These are phyloP conservation scores for Sebastes taczanowskii DNA, from an alignment of 2,797 vertebrate genomes.

Conservation along the genomic window DNA sequence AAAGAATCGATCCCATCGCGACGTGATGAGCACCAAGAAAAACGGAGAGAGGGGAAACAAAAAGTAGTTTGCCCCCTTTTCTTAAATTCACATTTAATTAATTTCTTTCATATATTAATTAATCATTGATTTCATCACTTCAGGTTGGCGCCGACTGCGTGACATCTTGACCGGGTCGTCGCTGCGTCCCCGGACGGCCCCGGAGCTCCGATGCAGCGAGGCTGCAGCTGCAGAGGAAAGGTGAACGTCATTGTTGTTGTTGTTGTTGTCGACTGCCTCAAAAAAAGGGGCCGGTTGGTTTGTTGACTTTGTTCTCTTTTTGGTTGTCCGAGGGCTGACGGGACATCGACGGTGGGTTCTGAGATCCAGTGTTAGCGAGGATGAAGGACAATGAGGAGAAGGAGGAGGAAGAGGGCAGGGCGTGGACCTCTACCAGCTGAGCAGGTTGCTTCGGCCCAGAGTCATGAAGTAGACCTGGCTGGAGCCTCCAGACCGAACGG, in stretches of 20 bases:
- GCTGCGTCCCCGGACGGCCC: slow-evolving; percentile 24
- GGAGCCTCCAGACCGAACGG: slow-evolving; percentile 90
- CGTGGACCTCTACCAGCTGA: slow-evolving; percentile 89
- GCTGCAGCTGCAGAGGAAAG: slow-evolving; percentile 13
- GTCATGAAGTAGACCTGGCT: slow-evolving; percentile 98
- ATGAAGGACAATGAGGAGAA: slow-evolving; percentile 58
- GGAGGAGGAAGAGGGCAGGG: slow-evolving; percentile 66
- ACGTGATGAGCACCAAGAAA: slow-evolving; percentile 84
- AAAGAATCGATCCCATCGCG: slow-evolving; percentile 75
- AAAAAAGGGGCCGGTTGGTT: slow-evolving; percentile 1
- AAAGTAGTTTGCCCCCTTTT: slow-evolving; percentile 39
- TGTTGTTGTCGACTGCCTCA: slow-evolving; percentile 2
- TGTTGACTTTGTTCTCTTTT: slow-evolving; percentile 34
- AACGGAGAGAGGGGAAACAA: slow-evolving; percentile 71
- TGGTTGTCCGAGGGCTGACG: slow-evolving; percentile 77
- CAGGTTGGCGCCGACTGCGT: slow-evolving; percentile 37
- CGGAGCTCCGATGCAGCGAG: not conserved
- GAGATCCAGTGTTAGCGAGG: slow-evolving; percentile 80
- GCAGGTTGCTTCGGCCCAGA: slow-evolving; percentile 88
- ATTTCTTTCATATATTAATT: slow-evolving; percentile 20
- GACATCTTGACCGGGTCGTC: not conserved
- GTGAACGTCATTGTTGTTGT: slow-evolving; percentile 5
- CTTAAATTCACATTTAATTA: slow-evolving; percentile 57
- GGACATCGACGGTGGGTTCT: slow-evolving; percentile 81
- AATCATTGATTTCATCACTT: slow-evolving; percentile 53